Conservation (phyloP, 2,797 vertebrate species). For the Chanos chanos region DNA sequence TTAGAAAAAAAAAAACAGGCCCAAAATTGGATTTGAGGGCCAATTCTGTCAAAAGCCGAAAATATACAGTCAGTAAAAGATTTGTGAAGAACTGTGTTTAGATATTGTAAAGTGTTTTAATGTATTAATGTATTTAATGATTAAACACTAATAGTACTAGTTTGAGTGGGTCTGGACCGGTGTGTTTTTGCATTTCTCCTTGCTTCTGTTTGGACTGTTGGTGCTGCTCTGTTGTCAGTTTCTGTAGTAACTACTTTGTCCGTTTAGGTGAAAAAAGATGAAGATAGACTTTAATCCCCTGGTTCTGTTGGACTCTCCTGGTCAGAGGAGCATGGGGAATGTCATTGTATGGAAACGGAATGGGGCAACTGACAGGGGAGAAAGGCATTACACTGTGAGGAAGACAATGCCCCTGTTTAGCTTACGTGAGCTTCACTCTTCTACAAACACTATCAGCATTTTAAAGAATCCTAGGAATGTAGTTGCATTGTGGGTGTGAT, state of each 20-base stretch:
- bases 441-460: slow-evolving; percentile 22
- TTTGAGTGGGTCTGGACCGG: too few species aligned
- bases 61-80: too few species aligned
- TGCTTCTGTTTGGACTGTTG: too few species aligned
- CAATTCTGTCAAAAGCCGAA: too few species aligned
- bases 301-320: not conserved
- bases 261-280: not conserved
- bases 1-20: too few species aligned
- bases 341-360: slow-evolving; percentile 19
- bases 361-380: slow-evolving; percentile 13
- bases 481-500: slow-evolving; percentile 16
- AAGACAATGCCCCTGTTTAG: slow-evolving; percentile 39
- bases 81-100: too few species aligned
- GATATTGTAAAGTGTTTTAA: too few species aligned
- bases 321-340: slow-evolving; percentile 32
- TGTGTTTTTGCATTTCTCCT: not conserved
- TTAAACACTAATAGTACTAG: too few species aligned
- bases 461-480: slow-evolving; percentile 39
- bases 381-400: slow-evolving; percentile 25
- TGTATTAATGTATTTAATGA: too few species aligned
- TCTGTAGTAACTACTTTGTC: too few species aligned
- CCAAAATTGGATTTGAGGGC: too few species aligned
- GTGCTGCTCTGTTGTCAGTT: too few species aligned
- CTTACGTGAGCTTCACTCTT: slow-evolving; percentile 25
- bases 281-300: not conserved